Evolutionary conservation across 2,113 vertebrate species (phyloP).

Genomic region (Phrynocephalus versicolor): DNA sequence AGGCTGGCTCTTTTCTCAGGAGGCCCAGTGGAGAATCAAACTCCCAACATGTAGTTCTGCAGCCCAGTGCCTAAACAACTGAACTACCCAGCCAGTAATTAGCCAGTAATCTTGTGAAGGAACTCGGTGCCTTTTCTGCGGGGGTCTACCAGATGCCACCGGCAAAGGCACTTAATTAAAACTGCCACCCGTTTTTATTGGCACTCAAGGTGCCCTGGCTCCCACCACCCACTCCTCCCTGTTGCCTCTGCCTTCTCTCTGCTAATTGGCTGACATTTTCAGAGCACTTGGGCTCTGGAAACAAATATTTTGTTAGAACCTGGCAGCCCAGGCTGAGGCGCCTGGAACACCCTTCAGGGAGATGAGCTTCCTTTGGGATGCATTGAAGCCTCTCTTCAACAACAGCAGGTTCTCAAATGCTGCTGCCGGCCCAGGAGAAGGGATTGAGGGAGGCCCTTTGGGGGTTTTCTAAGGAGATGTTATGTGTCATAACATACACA

Average conservation of each 20-base stretch:
- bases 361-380: constrained; percentile 39
- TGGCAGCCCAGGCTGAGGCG: constrained; percentile 43
- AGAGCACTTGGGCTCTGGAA: constrained; percentile 37
- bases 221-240: neutral
- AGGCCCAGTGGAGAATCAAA: too few relatives aligned
- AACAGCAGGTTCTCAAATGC: constrained; percentile 25
- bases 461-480: too few relatives aligned
- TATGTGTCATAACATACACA: too few relatives aligned
- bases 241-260: neutral
- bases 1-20: too few relatives aligned
- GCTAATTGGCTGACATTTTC: neutral
- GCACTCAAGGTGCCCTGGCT: constrained; percentile 6
- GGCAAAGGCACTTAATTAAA: neutral
- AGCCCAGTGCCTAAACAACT: too few relatives aligned
- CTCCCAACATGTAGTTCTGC: too few relatives aligned
- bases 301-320: constrained; percentile 61
- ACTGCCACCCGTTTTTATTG: neutral
- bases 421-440: neutral
- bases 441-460: neutral
- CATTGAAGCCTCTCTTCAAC: constrained; percentile 35
- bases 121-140: neutral
- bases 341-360: constrained; percentile 39
- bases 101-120: too few relatives aligned
- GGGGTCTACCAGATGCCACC: neutral
- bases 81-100: too few relatives aligned